Evolutionary conservation across 2,113 vertebrate species (phyloP).

Genomic region (Xenus cinereus): DNA sequence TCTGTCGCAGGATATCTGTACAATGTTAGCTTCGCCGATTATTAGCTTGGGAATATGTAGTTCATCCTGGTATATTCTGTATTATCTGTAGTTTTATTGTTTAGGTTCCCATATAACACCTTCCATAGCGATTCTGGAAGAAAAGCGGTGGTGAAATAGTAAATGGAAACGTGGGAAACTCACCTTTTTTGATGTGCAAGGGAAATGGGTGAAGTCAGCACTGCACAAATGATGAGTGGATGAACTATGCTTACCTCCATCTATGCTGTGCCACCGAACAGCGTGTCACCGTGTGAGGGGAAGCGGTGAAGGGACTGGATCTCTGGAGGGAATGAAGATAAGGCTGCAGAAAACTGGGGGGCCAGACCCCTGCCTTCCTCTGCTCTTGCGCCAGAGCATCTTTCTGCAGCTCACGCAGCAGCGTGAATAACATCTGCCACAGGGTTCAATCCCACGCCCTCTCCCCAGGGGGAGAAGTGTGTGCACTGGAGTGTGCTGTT

Average conservation of each 20-base stretch:
- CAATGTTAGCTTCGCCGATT: neutral
- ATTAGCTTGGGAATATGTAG: neutral
- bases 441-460: neutral
- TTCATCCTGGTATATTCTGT: neutral
- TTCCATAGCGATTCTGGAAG: neutral
- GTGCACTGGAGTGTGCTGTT: conserved; percentile 29
- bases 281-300: neutral
- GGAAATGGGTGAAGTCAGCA: neutral
- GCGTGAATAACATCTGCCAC: neutral
- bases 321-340: neutral
- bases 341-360: neutral
- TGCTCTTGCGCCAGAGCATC: neutral
- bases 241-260: neutral
- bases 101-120: neutral
- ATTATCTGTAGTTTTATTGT: neutral
- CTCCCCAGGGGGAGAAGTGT: conserved; percentile 1
- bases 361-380: neutral
- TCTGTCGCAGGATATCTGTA: neutral
- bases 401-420: neutral
- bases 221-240: neutral
- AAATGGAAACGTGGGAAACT: neutral
- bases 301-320: neutral
- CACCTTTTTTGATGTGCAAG: neutral
- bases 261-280: neutral
- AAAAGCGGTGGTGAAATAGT: neutral